Evolutionary conservation across 2,113 vertebrate genomes (phyloP).

Genomic region (Hyla sarda): DNA sequence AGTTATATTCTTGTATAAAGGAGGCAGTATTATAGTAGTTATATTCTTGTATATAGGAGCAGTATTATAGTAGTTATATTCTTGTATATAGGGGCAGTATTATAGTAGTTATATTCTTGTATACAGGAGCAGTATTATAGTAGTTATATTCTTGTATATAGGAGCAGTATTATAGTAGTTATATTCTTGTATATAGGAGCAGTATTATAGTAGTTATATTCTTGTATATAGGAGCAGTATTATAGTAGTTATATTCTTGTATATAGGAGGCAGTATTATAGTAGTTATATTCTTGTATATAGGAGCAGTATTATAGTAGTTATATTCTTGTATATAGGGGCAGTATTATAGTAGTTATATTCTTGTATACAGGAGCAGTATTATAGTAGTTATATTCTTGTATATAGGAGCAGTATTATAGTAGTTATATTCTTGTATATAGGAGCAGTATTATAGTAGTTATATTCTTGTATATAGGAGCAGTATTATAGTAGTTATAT

Average conservation of each 20-base stretch:
- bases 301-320: background rate
- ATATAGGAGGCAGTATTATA: background rate
- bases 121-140: background rate
- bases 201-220: slow-evolving; percentile 11
- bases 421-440: slow-evolving; percentile 1
- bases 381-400: too few relatives aligned
- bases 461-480: background rate
- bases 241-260: background rate
- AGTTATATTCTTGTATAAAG: background rate
- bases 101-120: too few relatives aligned
- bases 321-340: background rate
- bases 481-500: slow-evolving; percentile 1
- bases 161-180: slow-evolving; percentile 5
- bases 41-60: background rate
- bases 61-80: slow-evolving; percentile 3
- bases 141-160: background rate
- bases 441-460: too few relatives aligned
- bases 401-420: background rate
- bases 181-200: background rate
- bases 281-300: background rate
- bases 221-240: background rate
- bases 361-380: too few relatives aligned
- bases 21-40: background rate
- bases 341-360: too few relatives aligned
- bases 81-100: background rate